Base-by-base conservation (phyloP, 1,140 invertebrate species). In the Stegodyphus mimosarum region DNA sequence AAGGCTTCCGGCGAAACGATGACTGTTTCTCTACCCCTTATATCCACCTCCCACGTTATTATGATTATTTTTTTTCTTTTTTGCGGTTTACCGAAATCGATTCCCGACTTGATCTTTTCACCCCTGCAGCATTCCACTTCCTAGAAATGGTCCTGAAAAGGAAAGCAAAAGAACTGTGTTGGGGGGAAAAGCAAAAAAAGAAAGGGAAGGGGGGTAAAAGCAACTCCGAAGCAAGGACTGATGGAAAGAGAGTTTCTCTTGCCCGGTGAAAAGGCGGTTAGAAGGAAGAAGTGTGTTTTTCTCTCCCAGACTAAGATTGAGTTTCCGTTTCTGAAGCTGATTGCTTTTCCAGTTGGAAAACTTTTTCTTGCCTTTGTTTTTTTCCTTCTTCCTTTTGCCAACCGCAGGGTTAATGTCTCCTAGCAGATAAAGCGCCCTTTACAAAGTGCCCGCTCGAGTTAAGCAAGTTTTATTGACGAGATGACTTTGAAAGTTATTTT, bases 241-340 rank as follows among this genome's bases (percentile, higher is more conserved):
- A 33, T 33, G 33, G 33, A 33, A 3, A 33, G 33, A 33, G 33
- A 33, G 33, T 33, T 33, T 18, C n/a, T 18, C n/a, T 7, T 64
- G 64, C 55, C 13, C 51, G 60, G 74, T 76, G 60, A 76, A 76
- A 76, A 48, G 52, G 18, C 60, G 74, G 74, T 76, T 76, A 76
- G 53, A 50, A 55, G 74, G 33, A 67, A 67, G 33, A 49, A 76
- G 66, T 64, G 74, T 76, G 74, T 76, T 76, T 76, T 76, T 64
- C 55, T 18, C 33, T 67, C 17, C 11, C 60, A 50, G 17, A 64
- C 74, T 49, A 76, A 66, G 74, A 76, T 76, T 66, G 74, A 66
- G 74, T 76, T 76, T 76, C 74, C 74, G 74, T 76, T 76, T 76
- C 74, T 76, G 74, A 76, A 64, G 74, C 74, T 76, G 74, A 76